Evolutionary conservation across 2,113 vertebrate genomes (phyloP).

Genomic region (Terrapene triunguis): DNA sequence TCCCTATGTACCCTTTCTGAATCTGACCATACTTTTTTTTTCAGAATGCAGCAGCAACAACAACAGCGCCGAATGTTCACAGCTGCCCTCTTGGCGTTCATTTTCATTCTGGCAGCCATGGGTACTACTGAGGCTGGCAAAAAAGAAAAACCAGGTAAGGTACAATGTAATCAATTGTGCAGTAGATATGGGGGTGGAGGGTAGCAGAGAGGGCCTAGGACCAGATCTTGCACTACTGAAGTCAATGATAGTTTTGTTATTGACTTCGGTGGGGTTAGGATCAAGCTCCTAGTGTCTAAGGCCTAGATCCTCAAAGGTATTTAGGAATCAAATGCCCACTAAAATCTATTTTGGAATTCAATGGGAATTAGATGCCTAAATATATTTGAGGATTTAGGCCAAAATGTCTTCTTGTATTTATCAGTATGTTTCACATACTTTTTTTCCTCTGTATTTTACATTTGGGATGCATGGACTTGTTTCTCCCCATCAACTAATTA

Average conservation of each 20-base stretch:
- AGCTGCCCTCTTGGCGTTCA: constrained; percentile 77
- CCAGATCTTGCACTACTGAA: neutral
- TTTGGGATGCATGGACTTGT: neutral
- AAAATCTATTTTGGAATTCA: neutral
- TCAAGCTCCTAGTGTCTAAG: neutral
- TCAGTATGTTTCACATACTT: neutral
- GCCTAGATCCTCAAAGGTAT: neutral
- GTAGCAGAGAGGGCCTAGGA: neutral
- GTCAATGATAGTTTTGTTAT: neutral
- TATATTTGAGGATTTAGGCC: neutral
- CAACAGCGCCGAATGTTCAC: constrained; percentile 77
- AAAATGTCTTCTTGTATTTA: neutral
- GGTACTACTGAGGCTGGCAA: constrained; percentile 81
- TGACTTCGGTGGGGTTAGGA: neutral
- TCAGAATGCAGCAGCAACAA: constrained; percentile 80
- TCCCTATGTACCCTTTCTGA: neutral
- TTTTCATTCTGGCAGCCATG: constrained; percentile 81
- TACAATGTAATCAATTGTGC: neutral
- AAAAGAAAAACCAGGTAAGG: constrained; percentile 85
- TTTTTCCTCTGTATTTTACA: neutral
- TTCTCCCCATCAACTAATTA: neutral
- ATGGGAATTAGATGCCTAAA: neutral
- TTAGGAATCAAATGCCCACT: neutral
- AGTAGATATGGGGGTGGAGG: neutral
- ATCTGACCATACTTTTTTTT: neutral